Base-by-base conservation (phyloP, 2,888 invertebrate genomes). In the Physocephala rufipes region DNA sequence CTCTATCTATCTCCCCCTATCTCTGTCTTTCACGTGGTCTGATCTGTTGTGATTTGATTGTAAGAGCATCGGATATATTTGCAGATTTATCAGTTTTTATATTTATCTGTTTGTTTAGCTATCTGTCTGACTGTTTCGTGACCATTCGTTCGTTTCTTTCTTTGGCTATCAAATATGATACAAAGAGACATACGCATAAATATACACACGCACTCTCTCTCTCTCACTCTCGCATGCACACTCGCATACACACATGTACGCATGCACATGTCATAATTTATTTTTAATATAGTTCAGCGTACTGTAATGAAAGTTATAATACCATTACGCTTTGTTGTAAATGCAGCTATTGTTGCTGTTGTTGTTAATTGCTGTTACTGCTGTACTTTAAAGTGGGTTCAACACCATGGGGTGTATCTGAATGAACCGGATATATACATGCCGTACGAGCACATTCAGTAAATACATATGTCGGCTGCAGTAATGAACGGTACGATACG, bases 111-210 rank as follows among this genome's bases (percentile, higher is more conserved):
- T 49, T 21, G 63, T 70, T 63, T 12, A 43, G 4, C 62, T 15
- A 30, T 67, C 47, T 43, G 21, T 3, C 62, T 43, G 45, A 4
- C 49, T 21, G 24, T 43, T 43, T 21, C 13, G 26, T 21, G 24
- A 58, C 67, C 16, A 19, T 67, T 43, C 43, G 55, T 58, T 43
- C 43, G 55, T 24, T 43, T 26, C 45, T 24, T 43, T 26, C 45
- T 21, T 43, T 68, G 68, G 36, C 68, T 62, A 68, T 68, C 68
- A 71, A 71, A 71, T 71, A 53, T 62, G 66, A 71, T 53, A 66
- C 5, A 36, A 4, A 36, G 36, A 36, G 4, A 36, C 36, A 36
- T 9, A 36, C 36, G 9, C 36, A n/a, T n/a, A n/a, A n/a, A n/a
- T n/a, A n/a, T n/a, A n/a, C n/a, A n/a, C n/a, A n/a, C n/a, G n/a